These are phyloP conservation scores for Orchesella flavescens DNA, from an alignment of 2,888 invertebrate genomes.

Conservation along the genomic window DNA sequence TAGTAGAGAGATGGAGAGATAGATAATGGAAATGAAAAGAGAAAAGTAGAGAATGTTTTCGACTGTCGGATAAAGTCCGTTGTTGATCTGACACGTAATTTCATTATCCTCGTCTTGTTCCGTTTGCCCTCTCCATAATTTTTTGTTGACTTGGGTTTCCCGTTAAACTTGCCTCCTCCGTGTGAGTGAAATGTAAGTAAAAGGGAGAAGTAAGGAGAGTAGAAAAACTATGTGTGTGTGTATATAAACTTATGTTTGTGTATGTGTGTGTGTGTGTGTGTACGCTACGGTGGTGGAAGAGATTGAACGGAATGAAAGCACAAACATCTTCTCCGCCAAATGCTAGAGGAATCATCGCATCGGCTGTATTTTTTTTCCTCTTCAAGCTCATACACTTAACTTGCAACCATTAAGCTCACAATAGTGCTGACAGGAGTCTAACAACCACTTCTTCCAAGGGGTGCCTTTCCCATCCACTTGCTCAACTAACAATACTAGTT, in stretches of 20 bases:
- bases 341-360: neutral
- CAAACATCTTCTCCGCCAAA: no score
- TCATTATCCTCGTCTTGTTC: constrained; percentile 70
- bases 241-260: constrained; percentile 17
- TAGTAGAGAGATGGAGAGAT: constrained; percentile 54
- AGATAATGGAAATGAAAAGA: constrained; percentile 70
- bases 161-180: constrained; percentile 41
- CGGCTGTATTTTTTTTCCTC: constrained; percentile 20
- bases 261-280: neutral
- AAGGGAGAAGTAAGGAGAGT: constrained; percentile 28
- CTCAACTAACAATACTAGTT: constrained; percentile 55
- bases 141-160: constrained; percentile 65
- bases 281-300: no score
- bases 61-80: constrained; percentile 72
- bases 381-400: constrained; percentile 53
- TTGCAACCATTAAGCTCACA: constrained; percentile 57
- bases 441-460: constrained; percentile 39
- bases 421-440: constrained; percentile 52
- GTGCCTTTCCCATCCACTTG: constrained; percentile 22
- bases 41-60: constrained; percentile 70
- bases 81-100: constrained; percentile 72
- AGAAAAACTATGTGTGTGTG: neutral
- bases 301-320: constrained; percentile 49
- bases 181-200: constrained; percentile 29
- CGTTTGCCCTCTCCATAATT: constrained; percentile 69